Evolutionary conservation across 2,797 vertebrate species (phyloP).

Genomic region (Coccyzus lansbergi): DNA sequence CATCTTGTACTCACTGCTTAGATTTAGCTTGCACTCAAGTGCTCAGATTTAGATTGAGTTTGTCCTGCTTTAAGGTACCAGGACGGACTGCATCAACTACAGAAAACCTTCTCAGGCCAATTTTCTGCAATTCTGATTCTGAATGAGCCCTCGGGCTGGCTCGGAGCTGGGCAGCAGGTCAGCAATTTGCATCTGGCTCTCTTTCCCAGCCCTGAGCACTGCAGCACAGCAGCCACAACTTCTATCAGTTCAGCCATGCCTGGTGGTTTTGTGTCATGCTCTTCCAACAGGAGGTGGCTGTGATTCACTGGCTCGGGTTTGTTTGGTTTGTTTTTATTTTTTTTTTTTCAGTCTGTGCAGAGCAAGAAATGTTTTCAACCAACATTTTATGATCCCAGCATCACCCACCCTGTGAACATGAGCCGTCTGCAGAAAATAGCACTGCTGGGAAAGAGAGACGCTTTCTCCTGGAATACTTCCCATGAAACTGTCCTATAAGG

Average conservation of each 20-base stretch:
- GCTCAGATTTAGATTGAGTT: background rate
- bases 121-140: background rate
- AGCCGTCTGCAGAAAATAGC: conserved; percentile 21
- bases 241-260: background rate
- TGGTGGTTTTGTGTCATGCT: conserved; percentile 8
- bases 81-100: background rate
- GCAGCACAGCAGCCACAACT: background rate
- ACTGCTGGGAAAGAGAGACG: conserved; percentile 33
- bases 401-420: background rate
- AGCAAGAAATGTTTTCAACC: conserved; percentile 29
- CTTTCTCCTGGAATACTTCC: conserved; percentile 21
- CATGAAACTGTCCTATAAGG: background rate
- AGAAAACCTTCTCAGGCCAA: background rate
- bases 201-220: background rate
- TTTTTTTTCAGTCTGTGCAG: background rate
- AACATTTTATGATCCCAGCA: background rate
- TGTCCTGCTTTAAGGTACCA: background rate
- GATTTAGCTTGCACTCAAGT: background rate
- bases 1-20: background rate
- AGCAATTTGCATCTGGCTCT: background rate
- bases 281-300: conserved; percentile 11
- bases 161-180: background rate
- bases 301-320: conserved; percentile 30
- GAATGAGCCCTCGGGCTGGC: background rate
- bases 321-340: conserved; percentile 31